Evolutionary conservation across 2,797 vertebrate genomes (phyloP), one percentile per base, ranked within the genome.

Genomic region (Galaxias olidus): DNA sequence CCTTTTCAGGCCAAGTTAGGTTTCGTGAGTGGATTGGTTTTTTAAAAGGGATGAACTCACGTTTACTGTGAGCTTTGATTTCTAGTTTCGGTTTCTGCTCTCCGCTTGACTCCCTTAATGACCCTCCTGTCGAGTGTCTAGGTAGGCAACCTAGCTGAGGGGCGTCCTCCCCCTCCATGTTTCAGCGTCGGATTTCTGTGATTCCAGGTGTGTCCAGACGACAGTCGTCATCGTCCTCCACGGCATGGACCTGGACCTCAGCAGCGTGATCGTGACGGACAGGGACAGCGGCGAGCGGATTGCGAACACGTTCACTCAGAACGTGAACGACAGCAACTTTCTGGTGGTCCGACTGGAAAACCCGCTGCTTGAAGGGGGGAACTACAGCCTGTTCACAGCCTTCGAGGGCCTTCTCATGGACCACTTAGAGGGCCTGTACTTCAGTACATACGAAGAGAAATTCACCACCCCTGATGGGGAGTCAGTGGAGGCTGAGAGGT

Each of bases 171-270:
- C 3, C 6, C 30, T 6, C 30, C 3, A 30, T 30, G 30, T 2
- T 30, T 30, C 3, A 30, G 3, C 30, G 2, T 30, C 30, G 30
- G 30, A 30, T 30, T 30, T 2, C 30, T 30, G 4, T 18, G 10
- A n/a, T 84, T 94, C 14, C 69, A 30, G 41, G 0, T 92, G 92
- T 1, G 42, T 75, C 15, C 59, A 74, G 43, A 7, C 0, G 0
- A 91, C 91, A 0, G 44, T 1, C 3, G 72, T 43, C 49, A 87
- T 94, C 63, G 84, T 79, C 62, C 83, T 94, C 48, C 84, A 94
- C 73, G 87, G 83, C 73, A 15, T 5, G 4, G 9, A 75, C 46
- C 81, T 91, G 65, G 10, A 0, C 0, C 3, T 93, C 1, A 68
- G 4, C 0, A 0, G 13, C 0, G 7, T 75, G 0, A 3, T 0